Base-by-base conservation (phyloP, 2,113 vertebrate species). In the Prionailurus bengalensis region DNA sequence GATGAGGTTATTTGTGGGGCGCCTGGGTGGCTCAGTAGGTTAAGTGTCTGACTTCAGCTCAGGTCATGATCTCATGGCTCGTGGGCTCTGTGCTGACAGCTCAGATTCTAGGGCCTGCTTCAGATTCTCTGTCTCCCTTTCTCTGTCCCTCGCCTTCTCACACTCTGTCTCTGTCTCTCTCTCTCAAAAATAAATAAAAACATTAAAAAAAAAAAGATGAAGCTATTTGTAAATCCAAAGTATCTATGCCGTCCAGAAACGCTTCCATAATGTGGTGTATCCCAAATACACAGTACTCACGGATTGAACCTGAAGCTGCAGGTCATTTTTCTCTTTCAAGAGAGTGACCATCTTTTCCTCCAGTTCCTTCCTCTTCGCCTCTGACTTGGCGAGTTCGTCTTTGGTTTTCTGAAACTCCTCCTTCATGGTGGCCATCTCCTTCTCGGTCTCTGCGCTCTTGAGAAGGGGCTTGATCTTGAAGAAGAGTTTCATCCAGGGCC, bases 401-500 rank as follows among this genome's bases (percentile, higher is more conserved):
- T 99, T 99, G 21, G 98, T 99, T 98, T 99, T 99, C 87, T 98
- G 98, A 98, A 99, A 99, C 85, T 99, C 99, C 0, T 98, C 98
- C 36, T 99, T 99, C 99, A 99, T 99, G 80, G 98, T 97, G 48
- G 99, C 99, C 99, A 99, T 99, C 93, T 99, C 99, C 95, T 99
- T 99, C 97, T 99, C 99, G 0, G 99, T 99, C 89, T 99, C 99
- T 0, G 99, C 99, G 0, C 99, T 99, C 97, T 99, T 99, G 80
- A 99, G 97, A 1, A 99, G 97, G 12, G 99, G 99, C 84, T 99
- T 99, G 98, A 99, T 99, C 98, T 99, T 99, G 98, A 99, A 99
- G 98, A 99, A 99, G 12, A 99, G 94, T 96, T 99, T 99, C 99
- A 99, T 99, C 99, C 99, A 99, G 68, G 99, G 99, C 99, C 99